A percentile compares a stretch with the other conserved stretches of the same genome.
Conservation (phyloP, 2,888 invertebrate genomes). For the Augochlorella aurata region DNA sequence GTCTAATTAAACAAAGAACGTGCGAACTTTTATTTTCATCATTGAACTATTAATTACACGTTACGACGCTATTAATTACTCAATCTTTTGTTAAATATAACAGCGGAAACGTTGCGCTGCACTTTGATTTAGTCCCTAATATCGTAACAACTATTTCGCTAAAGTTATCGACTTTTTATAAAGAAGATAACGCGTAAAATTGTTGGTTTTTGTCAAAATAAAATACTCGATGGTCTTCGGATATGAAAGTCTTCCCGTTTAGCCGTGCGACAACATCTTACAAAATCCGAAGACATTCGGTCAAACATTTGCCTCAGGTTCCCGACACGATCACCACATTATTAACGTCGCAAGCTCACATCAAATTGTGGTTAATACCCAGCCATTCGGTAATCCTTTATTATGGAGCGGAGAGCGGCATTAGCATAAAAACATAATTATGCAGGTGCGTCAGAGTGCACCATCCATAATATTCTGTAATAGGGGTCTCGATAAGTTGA, state of each 20-base stretch:
- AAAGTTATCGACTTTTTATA: background rate
- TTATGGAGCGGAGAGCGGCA: slow-evolving; percentile 55
- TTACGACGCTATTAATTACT: background rate
- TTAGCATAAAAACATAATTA: slow-evolving; percentile 71
- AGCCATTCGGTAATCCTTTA: slow-evolving; percentile 64
- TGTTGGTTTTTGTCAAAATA: background rate
- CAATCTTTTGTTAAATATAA: background rate
- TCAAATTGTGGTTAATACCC: slow-evolving; percentile 64
- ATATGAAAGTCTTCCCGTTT: background rate
- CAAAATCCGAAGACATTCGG: background rate
- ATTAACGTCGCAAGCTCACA: slow-evolving; percentile 54
- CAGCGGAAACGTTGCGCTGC: background rate
- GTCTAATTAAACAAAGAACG: background rate
- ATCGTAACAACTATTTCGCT: no score
- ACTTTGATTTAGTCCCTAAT: no score
- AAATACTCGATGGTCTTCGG: background rate
- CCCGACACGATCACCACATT: slow-evolving; percentile 44
- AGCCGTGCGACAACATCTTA: background rate
- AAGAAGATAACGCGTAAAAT: background rate
- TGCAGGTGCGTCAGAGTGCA: slow-evolving; percentile 56
- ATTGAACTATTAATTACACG: background rate
- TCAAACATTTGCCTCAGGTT: slow-evolving; percentile 36
- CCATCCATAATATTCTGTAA: slow-evolving; percentile 63
- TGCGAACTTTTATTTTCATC: background rate
- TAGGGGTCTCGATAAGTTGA: slow-evolving; percentile 46